A percentile compares a stretch with the other conserved stretches of the same genome.
Evolutionary conservation across 2,797 vertebrate genomes (phyloP).

Genomic region (Schizopygopsis pylzovi): DNA sequence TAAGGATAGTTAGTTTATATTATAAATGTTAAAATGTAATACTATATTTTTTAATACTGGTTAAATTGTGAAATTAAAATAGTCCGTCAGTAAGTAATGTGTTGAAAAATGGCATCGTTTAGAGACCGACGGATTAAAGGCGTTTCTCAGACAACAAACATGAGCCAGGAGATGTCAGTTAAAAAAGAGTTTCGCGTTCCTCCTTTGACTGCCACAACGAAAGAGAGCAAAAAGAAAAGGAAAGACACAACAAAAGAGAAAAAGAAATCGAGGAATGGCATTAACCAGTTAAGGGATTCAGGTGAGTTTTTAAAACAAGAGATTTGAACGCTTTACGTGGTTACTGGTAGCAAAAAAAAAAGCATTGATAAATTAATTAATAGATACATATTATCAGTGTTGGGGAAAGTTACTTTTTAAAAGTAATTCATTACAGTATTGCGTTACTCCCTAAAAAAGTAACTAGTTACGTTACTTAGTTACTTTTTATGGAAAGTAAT

Average conservation of each 20-base stretch:
- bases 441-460: no score
- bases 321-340: neutral
- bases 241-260: conserved; percentile 54
- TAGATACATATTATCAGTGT: no score
- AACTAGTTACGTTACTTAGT: no score
- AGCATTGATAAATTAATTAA: no score
- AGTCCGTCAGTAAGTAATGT: neutral
- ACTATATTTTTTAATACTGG: neutral
- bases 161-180: conserved; percentile 15
- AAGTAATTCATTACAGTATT: no score
- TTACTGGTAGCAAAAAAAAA: neutral
- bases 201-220: conserved; percentile 28
- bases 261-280: conserved; percentile 30
- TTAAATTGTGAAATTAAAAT: neutral
- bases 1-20: neutral
- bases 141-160: neutral
- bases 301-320: conserved; percentile 40
- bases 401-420: no score
- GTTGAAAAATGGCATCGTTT: neutral
- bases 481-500: no score
- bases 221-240: conserved; percentile 52
- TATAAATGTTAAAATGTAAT: no score
- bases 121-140: conserved; percentile 31
- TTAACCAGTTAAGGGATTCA: conserved; percentile 50
- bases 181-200: conserved; percentile 42